These are phyloP conservation scores for Gryllus bimaculatus DNA, from an alignment of 1,140 invertebrate genomes.

Conservation along the genomic window DNA sequence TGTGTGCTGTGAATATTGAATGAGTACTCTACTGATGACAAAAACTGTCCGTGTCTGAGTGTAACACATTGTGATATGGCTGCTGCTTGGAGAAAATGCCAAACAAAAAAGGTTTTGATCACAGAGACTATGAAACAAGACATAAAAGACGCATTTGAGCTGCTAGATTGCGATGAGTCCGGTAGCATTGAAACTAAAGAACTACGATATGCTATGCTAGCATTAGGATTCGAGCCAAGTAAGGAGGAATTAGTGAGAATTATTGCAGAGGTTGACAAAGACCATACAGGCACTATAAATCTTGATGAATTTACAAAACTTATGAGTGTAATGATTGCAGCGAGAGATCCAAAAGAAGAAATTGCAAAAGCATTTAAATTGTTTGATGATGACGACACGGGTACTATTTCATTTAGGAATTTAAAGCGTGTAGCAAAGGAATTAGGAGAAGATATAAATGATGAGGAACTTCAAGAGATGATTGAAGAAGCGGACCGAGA, in stretches of 20 bases:
- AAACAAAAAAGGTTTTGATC: neutral
- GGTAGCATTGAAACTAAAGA: slow-evolving; percentile 49
- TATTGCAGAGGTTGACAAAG: slow-evolving; percentile 43
- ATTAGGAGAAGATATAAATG: slow-evolving; percentile 36
- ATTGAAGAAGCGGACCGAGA: slow-evolving; percentile 54
- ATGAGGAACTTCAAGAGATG: slow-evolving; percentile 44
- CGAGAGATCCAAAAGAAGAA: slow-evolving; percentile 54
- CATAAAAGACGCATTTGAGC: slow-evolving; percentile 49
- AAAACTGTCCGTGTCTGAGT: too few species aligned
- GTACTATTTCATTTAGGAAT: slow-evolving; percentile 50
- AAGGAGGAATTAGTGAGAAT: slow-evolving; percentile 50
- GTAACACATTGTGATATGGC: too few species aligned
- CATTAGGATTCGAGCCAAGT: slow-evolving; percentile 48
- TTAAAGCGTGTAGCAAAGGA: slow-evolving; percentile 43
- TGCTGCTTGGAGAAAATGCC: neutral
- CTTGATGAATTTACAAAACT: slow-evolving; percentile 44
- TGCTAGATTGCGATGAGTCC: slow-evolving; percentile 48
- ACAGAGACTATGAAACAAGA: slow-evolving; percentile 36
- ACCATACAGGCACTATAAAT: slow-evolving; percentile 32
- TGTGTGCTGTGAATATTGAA: too few species aligned
- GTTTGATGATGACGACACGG: slow-evolving; percentile 53
- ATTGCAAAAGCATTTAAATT: slow-evolving; percentile 53
- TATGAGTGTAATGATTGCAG: slow-evolving; percentile 49
- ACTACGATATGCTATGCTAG: slow-evolving; percentile 44
- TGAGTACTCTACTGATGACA: too few species aligned